Evolutionary conservation across 1,140 invertebrate species (phyloP).

Genomic region (Drosophila saltans): DNA sequence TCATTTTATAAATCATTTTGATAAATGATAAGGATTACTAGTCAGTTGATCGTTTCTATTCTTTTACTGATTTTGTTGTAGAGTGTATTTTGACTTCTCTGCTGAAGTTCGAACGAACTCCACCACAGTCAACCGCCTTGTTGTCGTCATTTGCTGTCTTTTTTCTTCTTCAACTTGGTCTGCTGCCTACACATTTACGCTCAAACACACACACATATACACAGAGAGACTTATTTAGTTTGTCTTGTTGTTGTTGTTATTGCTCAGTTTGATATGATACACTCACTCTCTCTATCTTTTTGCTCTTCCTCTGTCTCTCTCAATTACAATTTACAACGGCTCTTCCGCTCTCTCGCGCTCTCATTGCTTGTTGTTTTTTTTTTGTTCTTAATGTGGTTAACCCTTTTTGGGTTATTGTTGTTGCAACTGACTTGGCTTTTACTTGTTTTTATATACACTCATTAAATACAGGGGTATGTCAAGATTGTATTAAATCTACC

Average conservation of each 20-base stretch:
- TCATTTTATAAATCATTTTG: not conserved
- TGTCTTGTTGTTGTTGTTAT: slow-evolving; percentile 13
- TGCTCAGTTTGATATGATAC: not conserved
- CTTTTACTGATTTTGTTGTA: slow-evolving; percentile 16
- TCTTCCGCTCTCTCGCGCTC: slow-evolving; percentile 35
- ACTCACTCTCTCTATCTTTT: slow-evolving; percentile 3
- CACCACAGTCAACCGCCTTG: slow-evolving; percentile 23
- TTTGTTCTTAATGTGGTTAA: slow-evolving; percentile 62
- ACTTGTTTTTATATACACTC: slow-evolving; percentile 3
- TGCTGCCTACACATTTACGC: slow-evolving; percentile 56
- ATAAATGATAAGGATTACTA: not conserved
- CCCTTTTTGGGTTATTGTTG: slow-evolving; percentile 57
- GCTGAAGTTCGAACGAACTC: slow-evolving; percentile 61
- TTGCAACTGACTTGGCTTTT: slow-evolving; percentile 63
- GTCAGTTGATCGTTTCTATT: not conserved
- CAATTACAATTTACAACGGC: slow-evolving; percentile 66
- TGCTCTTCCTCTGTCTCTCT: slow-evolving; percentile 37
- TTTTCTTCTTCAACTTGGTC: slow-evolving; percentile 68
- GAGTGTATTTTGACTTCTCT: slow-evolving; percentile 34
- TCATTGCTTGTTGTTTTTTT: slow-evolving; percentile 17
- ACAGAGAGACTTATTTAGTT: slow-evolving; percentile 67
- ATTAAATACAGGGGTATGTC: not conserved
- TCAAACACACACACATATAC: slow-evolving; percentile 54
- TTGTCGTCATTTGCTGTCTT: slow-evolving; percentile 51
- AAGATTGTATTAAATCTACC: not conserved